Conservation (phyloP, 53 echinoderm and acorn worm genomes). For the Apostichopus leukothele region DNA sequence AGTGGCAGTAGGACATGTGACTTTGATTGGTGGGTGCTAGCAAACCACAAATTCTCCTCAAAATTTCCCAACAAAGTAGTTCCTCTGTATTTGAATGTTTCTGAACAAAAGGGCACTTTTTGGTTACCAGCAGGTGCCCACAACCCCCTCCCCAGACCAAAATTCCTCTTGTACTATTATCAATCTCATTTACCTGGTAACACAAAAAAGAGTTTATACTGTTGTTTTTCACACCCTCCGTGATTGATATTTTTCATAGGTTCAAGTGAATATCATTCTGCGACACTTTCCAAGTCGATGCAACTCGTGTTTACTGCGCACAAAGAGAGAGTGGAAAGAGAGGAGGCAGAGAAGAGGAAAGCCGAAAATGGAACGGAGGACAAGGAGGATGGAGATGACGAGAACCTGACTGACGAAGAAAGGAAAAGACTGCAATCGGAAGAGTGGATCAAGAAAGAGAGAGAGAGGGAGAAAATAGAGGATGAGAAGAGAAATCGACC, state of each 20-base stretch:
- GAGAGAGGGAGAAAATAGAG: constrained; percentile 10
- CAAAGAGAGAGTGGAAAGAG: constrained; percentile 33
- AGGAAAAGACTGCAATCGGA: constrained; percentile 1
- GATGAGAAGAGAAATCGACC: constrained; percentile 46
- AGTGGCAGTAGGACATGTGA: too few species aligned
- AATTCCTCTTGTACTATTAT: neutral
- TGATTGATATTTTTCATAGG: neutral
- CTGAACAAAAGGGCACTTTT: too few species aligned
- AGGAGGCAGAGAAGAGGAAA: constrained; percentile 43
- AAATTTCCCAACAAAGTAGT: too few species aligned
- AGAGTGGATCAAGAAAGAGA: constrained; percentile 10
- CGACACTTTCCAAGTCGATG: constrained; percentile 29
- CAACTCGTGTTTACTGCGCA: constrained; percentile 33
- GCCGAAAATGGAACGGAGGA: neutral
- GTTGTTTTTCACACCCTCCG: neutral
- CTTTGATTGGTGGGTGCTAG: too few species aligned
- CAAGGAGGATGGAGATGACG: constrained; percentile 36
- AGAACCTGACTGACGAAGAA: neutral
- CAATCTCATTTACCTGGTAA: neutral
- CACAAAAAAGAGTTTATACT: too few species aligned
- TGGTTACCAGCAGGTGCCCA: too few species aligned
- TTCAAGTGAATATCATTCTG: constrained; percentile 13
- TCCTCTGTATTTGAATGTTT: too few species aligned
- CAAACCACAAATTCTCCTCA: too few species aligned
- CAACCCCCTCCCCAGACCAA: too few species aligned